A percentile compares a stretch with the other conserved stretches of the same genome.
Conservation (phyloP, 2,888 invertebrate genomes). For the Onchidella celtica region DNA sequence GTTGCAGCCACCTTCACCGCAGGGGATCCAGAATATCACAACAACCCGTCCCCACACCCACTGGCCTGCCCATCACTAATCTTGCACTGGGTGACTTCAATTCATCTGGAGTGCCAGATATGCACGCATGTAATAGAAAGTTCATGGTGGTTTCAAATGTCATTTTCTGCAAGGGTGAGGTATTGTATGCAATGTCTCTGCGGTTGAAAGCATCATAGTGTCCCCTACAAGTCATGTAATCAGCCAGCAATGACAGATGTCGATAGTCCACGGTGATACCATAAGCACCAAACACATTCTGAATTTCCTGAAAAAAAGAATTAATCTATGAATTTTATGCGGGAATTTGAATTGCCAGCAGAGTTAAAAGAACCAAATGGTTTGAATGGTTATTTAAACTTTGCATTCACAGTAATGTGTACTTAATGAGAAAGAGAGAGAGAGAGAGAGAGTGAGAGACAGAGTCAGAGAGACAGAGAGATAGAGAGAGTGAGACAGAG, state of each 20-base stretch:
- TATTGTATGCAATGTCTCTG: slow-evolving; percentile 92
- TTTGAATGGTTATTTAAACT: no score
- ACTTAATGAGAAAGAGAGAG: no score
- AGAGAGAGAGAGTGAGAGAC: no score
- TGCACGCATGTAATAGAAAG: slow-evolving; percentile 90
- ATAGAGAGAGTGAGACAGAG: no score
- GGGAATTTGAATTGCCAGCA: no score
- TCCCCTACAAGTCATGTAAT: slow-evolving; percentile 99
- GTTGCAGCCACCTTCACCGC: neutral
- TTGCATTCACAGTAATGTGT: no score
- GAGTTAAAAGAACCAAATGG: no score
- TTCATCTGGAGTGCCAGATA: slow-evolving; percentile 86
- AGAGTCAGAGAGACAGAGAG: no score
- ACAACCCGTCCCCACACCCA: slow-evolving; percentile 89
- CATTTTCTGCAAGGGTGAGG: slow-evolving; percentile 98
- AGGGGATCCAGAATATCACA: slow-evolving; percentile 82
- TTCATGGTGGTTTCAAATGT: slow-evolving; percentile 95
- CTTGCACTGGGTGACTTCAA: slow-evolving; percentile 92
- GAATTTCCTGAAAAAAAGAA: slow-evolving; percentile 89
- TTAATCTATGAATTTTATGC: no score
- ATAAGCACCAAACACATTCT: slow-evolving; percentile 97
- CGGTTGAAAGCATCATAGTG: slow-evolving; percentile 93
- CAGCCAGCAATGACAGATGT: slow-evolving; percentile 95
- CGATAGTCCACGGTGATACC: slow-evolving; percentile 97
- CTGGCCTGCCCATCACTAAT: slow-evolving; percentile 91